A percentile compares a stretch with the other conserved stretches of the same genome.
Evolutionary conservation across 2,113 vertebrate species (phyloP).

Genomic region (Eretmochelys imbricata): DNA sequence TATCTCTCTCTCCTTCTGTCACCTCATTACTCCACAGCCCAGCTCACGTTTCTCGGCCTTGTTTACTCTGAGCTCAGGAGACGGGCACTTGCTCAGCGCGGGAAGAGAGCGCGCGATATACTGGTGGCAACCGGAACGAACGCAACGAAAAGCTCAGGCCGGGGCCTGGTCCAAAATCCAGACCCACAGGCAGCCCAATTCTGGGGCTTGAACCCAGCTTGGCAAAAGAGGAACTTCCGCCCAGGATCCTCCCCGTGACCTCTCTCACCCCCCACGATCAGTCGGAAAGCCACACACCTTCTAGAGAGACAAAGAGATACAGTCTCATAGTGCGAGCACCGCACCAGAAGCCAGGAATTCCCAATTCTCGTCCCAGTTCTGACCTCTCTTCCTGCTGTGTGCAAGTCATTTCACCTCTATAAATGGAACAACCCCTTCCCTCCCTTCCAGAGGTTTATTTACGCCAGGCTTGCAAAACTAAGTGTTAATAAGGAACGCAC

Average conservation of each 20-base stretch:
- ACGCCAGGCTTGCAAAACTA: background rate
- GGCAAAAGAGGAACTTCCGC: background rate
- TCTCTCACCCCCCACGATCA: background rate
- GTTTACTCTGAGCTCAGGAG: constrained; percentile 50
- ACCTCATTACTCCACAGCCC: constrained; percentile 64
- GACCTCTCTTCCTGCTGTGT: background rate
- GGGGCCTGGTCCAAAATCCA: background rate
- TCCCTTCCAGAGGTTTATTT: background rate
- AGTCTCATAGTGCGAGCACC: background rate
- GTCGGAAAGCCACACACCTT: background rate
- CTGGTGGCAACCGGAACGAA: background rate
- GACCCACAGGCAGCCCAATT: background rate
- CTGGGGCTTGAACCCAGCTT: background rate
- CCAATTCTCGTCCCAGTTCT: background rate
- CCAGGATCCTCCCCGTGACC: background rate
- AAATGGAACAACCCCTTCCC: background rate
- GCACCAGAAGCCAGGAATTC: background rate
- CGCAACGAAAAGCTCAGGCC: background rate
- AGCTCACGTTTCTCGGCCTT: constrained; percentile 47
- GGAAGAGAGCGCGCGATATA: background rate
- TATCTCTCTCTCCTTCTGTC: constrained; percentile 59
- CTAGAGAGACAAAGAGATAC: background rate
- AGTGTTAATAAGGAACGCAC: background rate
- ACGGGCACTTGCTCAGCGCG: background rate
- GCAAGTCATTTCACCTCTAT: background rate